Base-by-base conservation (phyloP, 2,113 vertebrate genomes). In the Nerophis lumbriciformis region DNA sequence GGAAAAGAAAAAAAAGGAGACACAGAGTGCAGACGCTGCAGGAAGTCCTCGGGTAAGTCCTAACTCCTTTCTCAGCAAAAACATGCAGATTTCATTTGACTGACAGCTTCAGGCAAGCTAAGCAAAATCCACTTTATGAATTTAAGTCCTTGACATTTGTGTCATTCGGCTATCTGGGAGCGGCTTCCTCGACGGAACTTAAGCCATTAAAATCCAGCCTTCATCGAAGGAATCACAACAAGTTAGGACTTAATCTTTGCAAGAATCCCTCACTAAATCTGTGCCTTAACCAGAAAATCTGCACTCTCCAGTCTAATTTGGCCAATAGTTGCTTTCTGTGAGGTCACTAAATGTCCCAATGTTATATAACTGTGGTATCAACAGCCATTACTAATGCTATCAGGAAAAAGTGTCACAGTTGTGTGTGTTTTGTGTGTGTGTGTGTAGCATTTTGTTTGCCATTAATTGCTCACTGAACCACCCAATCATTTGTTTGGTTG, bases 21-120 rank as follows among this genome's bases (percentile, higher is more conserved):
- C 87, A 12, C 92, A 92, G 65, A 70, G 79, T 36, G 35, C 83
- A 7, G 97, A 99, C 68, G 79, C 92, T 66, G 83, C 92, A 53
- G 93, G 90, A 75, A 92, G 90, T 83, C 94, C 94, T 63, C 93
- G 93, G 94, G 96, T 99, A 88, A 38, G 88, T 87, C 42, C 55
- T 9, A 6, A 4, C 56, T 59, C 15, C 57, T 73, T 42, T 50
- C 53, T 28, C 48, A 21, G 65, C 65, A 38, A 35, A 1, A 53
- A 57, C 52, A 71, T 49, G 55, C 0, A 74, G 21, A 54, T 15
- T 37, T 61, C 8, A 8, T 66, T 13, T 71, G 72, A 74, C 0
- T 42, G 76, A 77, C 59, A 58, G 2, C 4, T 49, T 56, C 35
- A 49, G 39, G 21, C 19, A 48, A 61, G 67, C 37, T 15, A 39